These are phyloP conservation scores for Varanus komodoensis DNA, from an alignment of 2,113 vertebrate genomes.

Conservation along the genomic window DNA sequence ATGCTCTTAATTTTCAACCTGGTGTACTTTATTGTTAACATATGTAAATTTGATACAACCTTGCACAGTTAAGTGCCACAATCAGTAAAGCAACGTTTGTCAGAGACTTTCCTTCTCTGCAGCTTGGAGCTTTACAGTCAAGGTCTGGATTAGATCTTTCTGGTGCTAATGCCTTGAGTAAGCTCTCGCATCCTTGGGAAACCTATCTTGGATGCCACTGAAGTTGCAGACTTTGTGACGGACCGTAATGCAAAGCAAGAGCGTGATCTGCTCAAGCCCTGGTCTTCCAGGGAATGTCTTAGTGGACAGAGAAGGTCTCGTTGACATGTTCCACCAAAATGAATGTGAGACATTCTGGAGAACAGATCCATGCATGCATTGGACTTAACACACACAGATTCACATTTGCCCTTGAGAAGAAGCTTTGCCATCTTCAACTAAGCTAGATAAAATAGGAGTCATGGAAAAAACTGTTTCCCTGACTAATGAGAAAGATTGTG, in stretches of 20 bases:
- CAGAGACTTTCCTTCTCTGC: neutral
- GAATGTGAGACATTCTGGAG: neutral
- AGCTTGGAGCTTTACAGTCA: neutral
- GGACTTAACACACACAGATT: constrained; percentile 2
- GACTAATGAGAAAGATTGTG: constrained; percentile 33
- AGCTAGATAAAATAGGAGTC: constrained; percentile 42
- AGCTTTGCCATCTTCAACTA: constrained; percentile 44
- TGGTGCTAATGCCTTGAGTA: neutral
- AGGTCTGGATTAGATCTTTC: neutral
- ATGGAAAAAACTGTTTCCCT: constrained; percentile 52
- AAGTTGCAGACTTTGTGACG: neutral
- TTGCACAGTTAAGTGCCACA: constrained; percentile 28
- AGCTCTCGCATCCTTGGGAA: neutral
- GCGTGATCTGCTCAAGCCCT: neutral
- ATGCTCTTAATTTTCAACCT: constrained; percentile 34
- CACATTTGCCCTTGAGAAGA: constrained; percentile 16
- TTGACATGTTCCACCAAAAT: neutral
- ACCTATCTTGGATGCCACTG: neutral
- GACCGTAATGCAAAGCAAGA: constrained; percentile 14
- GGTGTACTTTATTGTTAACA: constrained; percentile 25
- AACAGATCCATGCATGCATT: neutral
- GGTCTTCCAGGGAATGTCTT: constrained; percentile 34
- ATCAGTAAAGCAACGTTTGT: neutral
- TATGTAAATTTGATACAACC: constrained; percentile 26
- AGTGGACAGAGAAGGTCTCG: neutral